phyloP scores from a whole-genome alignment of 2,113 vertebrate genomes.

The Oreocharis arfaki region DNA sequence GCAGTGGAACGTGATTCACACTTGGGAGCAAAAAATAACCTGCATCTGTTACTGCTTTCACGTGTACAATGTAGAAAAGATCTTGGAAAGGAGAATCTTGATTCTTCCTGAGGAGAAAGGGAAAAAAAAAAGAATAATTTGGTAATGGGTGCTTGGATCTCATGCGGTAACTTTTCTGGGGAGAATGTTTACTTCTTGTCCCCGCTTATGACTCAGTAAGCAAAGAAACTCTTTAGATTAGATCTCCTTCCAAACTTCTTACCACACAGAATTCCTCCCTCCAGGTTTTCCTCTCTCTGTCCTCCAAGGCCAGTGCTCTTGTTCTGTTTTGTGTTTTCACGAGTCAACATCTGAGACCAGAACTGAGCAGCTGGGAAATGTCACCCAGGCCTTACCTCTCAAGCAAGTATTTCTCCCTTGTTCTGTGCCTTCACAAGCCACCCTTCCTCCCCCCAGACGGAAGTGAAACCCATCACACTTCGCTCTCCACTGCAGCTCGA shows the following conservation, averaged over 20 bases:
- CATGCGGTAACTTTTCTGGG: neutral
- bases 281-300: neutral
- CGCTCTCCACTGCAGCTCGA: neutral
- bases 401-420: neutral
- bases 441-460: slow-evolving; percentile 52
- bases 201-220: neutral
- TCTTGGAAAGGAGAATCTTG: slow-evolving; percentile 26
- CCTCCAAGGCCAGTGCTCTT: neutral
- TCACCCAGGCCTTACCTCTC: neutral
- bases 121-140: fast-evolving
- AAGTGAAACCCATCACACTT: slow-evolving; percentile 45
- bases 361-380: neutral
- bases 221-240: neutral
- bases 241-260: neutral
- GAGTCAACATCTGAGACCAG: neutral
- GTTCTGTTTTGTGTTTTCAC: neutral
- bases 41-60: slow-evolving; percentile 5
- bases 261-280: neutral
- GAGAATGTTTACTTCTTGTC: neutral
- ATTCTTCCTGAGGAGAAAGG: neutral
- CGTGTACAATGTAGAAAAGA: neutral
- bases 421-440: neutral
- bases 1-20: neutral
- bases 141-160: neutral
- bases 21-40: slow-evolving; percentile 22